Evolutionary conservation across 2,113 vertebrate species (phyloP), one percentile per base, ranked within the genome.

Genomic region (Drymodes brunneopygia): DNA sequence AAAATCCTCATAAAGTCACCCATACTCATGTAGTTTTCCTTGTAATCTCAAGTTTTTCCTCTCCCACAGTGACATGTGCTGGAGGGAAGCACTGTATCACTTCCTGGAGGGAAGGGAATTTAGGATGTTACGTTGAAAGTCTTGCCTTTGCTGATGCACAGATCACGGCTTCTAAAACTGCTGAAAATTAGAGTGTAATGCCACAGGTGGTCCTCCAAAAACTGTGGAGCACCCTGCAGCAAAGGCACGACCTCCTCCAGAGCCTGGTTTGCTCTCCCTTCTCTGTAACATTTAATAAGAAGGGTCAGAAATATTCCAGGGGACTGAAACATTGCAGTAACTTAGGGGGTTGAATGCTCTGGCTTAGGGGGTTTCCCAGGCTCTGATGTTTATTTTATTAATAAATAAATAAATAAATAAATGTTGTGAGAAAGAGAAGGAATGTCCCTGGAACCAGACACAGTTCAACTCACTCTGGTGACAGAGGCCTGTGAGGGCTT

Each of bases 391-490:
- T 29, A 51, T 14, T 72, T 60, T 56, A 19, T 12, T 22, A 35
- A n/a, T n/a, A n/a, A 11, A 38, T 38, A 38, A 38, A 38, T 38
- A 38, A 38, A 38, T 10, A 38, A 38, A 38, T 38, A 38, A 38
- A 38, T 0, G 1, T 13, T 47, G 22, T 27, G 35, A 57, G 48
- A 48, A 88, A 28, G 60, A 60, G 57, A 31, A 70, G 12, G 28
- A 35, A 21, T 11, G 31, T 45, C 27, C n/a, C 48, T 60, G 51
- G 67, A 51, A 48, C 25, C 24, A 62, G 47, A 44, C 7, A 27
- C 3, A 1, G 1, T 40, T 21, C 9, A 69, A 29, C 42, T 56
- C 23, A 10, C 2, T 1, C 3, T n/a, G 62, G 38, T 56, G 27
- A 29, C 42, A 79, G 25, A 75, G 33, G 15, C 35, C 28, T 58